A percentile compares a stretch with the other conserved stretches of the same genome.
These are phyloP conservation scores for Lasaia peninsularis DNA, from an alignment of 1,140 invertebrate species.

Conservation along the genomic window DNA sequence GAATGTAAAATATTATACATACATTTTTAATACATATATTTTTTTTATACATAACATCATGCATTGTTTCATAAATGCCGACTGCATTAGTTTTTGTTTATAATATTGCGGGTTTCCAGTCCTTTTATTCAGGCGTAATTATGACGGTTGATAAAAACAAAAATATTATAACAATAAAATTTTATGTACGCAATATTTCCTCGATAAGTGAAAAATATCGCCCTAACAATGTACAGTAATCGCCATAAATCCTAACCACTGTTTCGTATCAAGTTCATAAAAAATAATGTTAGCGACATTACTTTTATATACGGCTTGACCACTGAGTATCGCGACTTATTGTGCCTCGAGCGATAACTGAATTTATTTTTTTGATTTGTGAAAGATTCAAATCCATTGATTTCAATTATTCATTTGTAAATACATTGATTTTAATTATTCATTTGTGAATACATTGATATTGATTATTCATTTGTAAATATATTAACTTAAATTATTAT, in stretches of 20 bases:
- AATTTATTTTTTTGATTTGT: not conserved
- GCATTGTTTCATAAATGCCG: no score
- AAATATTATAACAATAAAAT: conserved; percentile 10
- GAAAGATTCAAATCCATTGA: no score
- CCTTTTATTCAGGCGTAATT: not conserved
- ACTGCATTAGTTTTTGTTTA: no score
- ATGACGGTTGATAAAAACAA: not conserved
- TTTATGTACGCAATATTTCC: conserved; percentile 9
- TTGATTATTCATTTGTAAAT: no score
- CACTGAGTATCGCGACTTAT: not conserved
- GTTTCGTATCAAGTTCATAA: conserved; percentile 1
- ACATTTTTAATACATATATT: no score
- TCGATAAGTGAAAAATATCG: conserved; percentile 16
- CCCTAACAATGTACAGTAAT: conserved; percentile 13
- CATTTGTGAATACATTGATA: no score
- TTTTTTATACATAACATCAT: no score
- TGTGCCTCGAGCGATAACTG: not conserved
- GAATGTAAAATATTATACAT: no score
- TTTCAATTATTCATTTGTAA: no score
- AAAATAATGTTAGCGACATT: conserved; percentile 7
- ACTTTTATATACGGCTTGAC: not conserved
- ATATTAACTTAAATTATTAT: no score
- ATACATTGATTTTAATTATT: no score
- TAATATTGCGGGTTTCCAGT: no score
- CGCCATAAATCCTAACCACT: conserved; percentile 1